These are phyloP conservation scores for Varanus salvator DNA, from an alignment of 2,113 vertebrate genomes.

Conservation along the genomic window DNA sequence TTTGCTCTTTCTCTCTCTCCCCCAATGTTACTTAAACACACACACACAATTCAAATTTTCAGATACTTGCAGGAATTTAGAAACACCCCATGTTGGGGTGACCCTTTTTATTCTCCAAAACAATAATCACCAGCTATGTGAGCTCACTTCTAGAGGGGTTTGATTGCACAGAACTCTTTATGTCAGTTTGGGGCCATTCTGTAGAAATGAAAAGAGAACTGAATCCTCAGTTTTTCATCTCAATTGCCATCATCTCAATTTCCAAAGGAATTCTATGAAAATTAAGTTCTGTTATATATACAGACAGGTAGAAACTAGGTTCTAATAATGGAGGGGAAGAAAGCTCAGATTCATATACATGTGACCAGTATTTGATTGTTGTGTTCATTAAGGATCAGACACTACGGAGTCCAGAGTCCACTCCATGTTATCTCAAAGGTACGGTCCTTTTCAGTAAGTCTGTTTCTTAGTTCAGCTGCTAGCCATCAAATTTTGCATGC, in stretches of 20 bases:
- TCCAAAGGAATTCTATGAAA: neutral
- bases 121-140: neutral
- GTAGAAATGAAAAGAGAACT: neutral
- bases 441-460: neutral
- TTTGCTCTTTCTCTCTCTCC: too few species aligned
- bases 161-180: neutral
- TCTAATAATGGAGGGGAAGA: neutral
- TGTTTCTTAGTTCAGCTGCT: neutral
- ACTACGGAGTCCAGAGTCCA: neutral
- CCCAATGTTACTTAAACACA: too few species aligned
- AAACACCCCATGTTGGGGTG: neutral
- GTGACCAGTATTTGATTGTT: neutral
- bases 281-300: neutral
- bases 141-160: neutral
- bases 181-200: neutral
- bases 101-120: neutral
- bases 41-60: neutral
- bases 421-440: neutral
- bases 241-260: neutral
- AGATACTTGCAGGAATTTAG: neutral
- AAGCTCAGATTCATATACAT: neutral
- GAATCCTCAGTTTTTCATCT: neutral
- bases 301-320: neutral
- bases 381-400: neutral
- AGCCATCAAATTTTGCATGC: neutral